Evolutionary conservation across 2,888 invertebrate species (phyloP).

Genomic region (Magallana nippona): DNA sequence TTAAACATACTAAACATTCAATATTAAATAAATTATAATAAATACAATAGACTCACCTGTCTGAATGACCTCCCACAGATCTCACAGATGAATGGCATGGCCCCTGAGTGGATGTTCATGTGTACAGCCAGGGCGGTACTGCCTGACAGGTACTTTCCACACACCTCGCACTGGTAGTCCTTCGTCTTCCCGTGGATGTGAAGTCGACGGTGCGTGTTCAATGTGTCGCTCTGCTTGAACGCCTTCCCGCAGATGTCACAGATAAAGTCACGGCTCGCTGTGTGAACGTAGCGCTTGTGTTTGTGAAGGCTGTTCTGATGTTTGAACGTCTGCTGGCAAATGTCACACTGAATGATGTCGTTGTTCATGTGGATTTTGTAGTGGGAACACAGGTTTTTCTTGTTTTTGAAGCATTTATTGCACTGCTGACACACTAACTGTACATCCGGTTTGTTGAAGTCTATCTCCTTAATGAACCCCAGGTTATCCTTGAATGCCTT

Average conservation of each 20-base stretch:
- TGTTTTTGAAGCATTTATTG: constrained; percentile 13
- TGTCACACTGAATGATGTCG: background rate
- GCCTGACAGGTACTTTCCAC: constrained; percentile 51
- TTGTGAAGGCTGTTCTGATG: constrained; percentile 56
- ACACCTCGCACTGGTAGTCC: constrained; percentile 61
- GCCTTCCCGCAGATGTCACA: constrained; percentile 65
- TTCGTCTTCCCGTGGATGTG: constrained; percentile 52
- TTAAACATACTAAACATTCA: too few species aligned
- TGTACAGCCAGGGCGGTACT: constrained; percentile 42
- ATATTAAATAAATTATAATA: too few species aligned
- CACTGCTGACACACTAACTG: background rate
- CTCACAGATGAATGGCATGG: constrained; percentile 46
- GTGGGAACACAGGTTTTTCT: constrained; percentile 24
- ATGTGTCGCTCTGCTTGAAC: constrained; percentile 62
- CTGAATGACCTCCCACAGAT: constrained; percentile 46
- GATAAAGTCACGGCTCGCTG: constrained; percentile 53
- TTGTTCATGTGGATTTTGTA: background rate
- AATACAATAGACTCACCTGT: too few species aligned
- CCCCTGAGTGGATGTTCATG: constrained; percentile 40
- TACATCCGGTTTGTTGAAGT: background rate
- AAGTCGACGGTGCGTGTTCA: constrained; percentile 58
- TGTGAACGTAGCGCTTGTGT: constrained; percentile 58
- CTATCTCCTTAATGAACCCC: background rate
- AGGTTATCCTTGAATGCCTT: background rate
- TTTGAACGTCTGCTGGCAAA: constrained; percentile 24